These are phyloP conservation scores for Hypocryptadius cinnamomeus DNA, from an alignment of 2,113 vertebrate genomes.

Conservation along the genomic window DNA sequence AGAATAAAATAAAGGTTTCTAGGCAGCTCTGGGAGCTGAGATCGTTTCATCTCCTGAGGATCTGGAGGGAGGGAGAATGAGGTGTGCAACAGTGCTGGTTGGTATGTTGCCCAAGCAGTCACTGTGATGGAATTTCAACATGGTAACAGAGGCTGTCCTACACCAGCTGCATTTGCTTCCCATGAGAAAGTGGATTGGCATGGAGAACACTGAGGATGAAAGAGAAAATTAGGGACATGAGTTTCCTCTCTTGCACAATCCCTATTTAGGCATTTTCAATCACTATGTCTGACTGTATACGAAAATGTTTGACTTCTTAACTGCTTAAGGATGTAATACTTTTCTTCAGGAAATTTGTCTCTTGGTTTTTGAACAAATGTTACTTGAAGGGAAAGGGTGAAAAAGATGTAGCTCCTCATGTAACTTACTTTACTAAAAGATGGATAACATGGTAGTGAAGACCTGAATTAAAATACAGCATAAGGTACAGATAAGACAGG, in stretches of 20 bases:
- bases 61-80: background rate
- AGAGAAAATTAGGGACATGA: background rate
- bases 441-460: background rate
- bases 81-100: background rate
- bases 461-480: background rate
- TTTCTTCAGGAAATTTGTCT: background rate
- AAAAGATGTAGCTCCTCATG: background rate
- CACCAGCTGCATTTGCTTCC: constrained; percentile 25
- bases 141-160: constrained; percentile 3
- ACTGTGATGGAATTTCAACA: constrained; percentile 39
- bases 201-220: constrained; percentile 3
- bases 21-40: constrained; percentile 1
- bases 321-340: background rate
- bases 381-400: background rate
- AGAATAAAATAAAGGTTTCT: constrained; percentile 3
- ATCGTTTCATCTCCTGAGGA: background rate
- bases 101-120: constrained; percentile 31
- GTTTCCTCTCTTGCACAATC: background rate
- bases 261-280: background rate
- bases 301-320: background rate
- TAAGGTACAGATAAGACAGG: background rate
- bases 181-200: constrained; percentile 59
- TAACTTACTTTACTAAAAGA: background rate
- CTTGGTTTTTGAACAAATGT: background rate
- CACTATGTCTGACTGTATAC: background rate